These are phyloP conservation scores for Julus scandinavius DNA, from an alignment of 2,888 invertebrate genomes.

Conservation along the genomic window DNA sequence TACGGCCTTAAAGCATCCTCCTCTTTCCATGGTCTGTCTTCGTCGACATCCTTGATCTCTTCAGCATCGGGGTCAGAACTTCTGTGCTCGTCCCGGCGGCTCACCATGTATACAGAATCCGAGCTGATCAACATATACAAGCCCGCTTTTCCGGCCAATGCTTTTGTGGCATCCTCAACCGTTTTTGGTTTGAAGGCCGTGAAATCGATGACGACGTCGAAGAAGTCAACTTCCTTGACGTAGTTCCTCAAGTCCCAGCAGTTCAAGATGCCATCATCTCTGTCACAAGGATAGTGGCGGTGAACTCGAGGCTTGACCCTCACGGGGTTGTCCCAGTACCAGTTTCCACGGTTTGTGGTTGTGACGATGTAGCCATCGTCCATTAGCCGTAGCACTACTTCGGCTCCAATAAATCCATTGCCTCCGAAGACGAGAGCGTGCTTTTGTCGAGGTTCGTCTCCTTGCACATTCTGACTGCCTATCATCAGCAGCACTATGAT, in stretches of 20 bases:
- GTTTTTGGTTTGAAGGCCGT: constrained; percentile 65
- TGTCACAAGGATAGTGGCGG: constrained; percentile 65
- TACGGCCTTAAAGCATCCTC: constrained; percentile 66
- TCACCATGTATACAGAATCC: constrained; percentile 69
- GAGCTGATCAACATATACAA: constrained; percentile 68
- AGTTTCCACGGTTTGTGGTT: constrained; percentile 67
- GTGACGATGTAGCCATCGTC: constrained; percentile 63
- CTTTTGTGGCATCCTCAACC: constrained; percentile 64
- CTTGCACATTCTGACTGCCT: not conserved
- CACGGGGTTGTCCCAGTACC: constrained; percentile 66
- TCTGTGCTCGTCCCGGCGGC: constrained; percentile 61
- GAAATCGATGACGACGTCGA: constrained; percentile 68
- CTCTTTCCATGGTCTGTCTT: constrained; percentile 62
- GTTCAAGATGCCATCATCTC: constrained; percentile 62
- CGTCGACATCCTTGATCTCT: constrained; percentile 59
- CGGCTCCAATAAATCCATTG: constrained; percentile 68
- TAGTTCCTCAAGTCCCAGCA: constrained; percentile 62
- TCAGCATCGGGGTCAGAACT: constrained; percentile 53
- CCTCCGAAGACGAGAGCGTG: constrained; percentile 66
- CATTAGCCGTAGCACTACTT: constrained; percentile 64
- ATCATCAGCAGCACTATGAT: not conserved
- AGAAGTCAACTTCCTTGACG: constrained; percentile 59
- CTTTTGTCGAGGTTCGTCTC: constrained; percentile 49
- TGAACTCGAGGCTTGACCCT: constrained; percentile 61
- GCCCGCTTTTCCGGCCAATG: constrained; percentile 63